phyloP scores from a whole-genome alignment of 2,113 vertebrate species.

The Antennarius striatus region DNA sequence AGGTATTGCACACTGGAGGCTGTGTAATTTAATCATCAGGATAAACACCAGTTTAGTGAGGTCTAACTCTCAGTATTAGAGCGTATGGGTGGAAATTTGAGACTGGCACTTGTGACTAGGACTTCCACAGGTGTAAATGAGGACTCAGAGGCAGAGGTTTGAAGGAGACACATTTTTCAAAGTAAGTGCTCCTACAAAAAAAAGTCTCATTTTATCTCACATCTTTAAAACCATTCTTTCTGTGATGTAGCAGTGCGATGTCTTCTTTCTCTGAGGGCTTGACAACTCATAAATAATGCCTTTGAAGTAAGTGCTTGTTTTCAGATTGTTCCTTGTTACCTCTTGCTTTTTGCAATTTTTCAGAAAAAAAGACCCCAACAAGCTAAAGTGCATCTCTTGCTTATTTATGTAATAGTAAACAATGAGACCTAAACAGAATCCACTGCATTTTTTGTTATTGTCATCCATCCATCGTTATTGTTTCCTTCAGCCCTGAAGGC shows the following conservation, averaged over 20 bases:
- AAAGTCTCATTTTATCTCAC: background rate
- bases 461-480: too few species aligned
- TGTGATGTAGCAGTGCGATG: background rate
- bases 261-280: background rate
- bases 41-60: background rate
- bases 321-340: background rate
- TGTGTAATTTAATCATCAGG: conserved; percentile 12
- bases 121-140: too few species aligned
- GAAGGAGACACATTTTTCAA: background rate
- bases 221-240: background rate
- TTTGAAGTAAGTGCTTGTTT: conserved; percentile 1
- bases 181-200: conserved; percentile 14
- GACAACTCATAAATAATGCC: conserved; percentile 8
- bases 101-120: too few species aligned
- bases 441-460: too few species aligned
- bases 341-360: background rate
- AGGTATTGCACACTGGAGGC: background rate
- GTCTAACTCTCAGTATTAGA: background rate
- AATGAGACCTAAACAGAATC: background rate
- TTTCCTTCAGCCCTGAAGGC: background rate
- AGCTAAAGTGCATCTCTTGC: background rate
- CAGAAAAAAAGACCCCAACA: background rate
- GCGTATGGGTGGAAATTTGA: too few species aligned
- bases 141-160: too few species aligned
- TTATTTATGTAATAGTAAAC: background rate